A percentile compares a stretch with the other conserved stretches of the same genome.
These are phyloP conservation scores for Psophia crepitans DNA, from an alignment of 2,113 vertebrate genomes.

Conservation along the genomic window DNA sequence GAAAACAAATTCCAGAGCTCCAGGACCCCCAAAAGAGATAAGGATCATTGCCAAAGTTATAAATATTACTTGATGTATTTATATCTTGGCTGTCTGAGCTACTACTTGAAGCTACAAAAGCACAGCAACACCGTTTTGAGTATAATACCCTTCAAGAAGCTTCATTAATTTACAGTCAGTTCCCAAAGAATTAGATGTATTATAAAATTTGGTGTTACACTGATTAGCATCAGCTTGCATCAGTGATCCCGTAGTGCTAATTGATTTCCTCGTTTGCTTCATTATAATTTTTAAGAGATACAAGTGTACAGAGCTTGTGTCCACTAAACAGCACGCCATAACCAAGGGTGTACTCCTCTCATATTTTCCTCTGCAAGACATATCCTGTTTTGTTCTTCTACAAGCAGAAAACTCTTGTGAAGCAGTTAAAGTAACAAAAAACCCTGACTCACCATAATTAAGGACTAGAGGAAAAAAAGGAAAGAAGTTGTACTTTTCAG, in stretches of 20 bases:
- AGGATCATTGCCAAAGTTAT: neutral
- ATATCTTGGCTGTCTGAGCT: neutral
- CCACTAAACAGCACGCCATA: neutral
- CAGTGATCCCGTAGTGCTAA: neutral
- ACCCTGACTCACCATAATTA: neutral
- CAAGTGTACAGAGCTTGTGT: neutral
- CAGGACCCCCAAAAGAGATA: neutral
- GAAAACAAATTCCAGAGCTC: constrained; percentile 29
- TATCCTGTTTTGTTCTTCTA: neutral
- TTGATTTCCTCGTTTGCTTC: neutral
- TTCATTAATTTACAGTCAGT: neutral
- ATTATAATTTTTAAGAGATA: neutral
- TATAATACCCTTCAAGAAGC: neutral
- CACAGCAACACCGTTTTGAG: neutral
- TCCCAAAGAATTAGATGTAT: neutral
- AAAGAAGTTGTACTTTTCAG: neutral
- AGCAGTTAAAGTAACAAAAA: neutral
- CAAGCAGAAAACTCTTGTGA: neutral
- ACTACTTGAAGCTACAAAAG: neutral
- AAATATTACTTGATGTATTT: constrained; percentile 4
- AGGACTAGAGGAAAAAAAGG: neutral
- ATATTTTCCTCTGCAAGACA: neutral
- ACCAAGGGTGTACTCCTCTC: neutral
- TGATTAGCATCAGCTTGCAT: neutral
- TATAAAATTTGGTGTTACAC: neutral